Evolutionary conservation across 2,113 vertebrate species (phyloP).

Genomic region (Mustela nigripes): DNA sequence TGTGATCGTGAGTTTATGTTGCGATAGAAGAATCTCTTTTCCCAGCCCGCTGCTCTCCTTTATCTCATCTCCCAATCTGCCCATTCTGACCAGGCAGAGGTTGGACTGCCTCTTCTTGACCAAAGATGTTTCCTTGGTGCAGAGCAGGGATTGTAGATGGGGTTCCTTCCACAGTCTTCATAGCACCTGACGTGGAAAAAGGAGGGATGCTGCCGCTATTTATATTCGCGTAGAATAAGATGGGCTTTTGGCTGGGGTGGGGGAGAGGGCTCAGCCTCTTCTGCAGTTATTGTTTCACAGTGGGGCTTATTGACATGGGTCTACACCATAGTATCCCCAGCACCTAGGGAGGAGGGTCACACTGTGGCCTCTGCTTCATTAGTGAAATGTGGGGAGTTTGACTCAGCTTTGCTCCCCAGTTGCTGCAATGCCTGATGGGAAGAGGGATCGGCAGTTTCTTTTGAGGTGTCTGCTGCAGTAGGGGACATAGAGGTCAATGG

Average conservation of each 20-base stretch:
- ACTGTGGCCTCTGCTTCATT: background rate
- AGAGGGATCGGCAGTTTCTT: background rate
- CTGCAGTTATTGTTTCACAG: background rate
- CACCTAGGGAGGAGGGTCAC: background rate
- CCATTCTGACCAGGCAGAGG: background rate
- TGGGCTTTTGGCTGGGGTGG: background rate
- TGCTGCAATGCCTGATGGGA: background rate
- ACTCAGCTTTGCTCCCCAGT: background rate
- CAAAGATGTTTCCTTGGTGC: background rate
- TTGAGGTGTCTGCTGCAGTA: background rate
- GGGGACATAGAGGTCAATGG: background rate
- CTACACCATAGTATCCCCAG: fast-evolving
- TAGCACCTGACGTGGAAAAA: background rate
- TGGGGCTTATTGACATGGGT: background rate
- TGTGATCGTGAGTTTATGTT: background rate
- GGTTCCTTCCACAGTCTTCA: background rate
- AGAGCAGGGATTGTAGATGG: background rate
- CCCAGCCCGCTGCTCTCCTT: background rate
- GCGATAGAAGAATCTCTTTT: background rate
- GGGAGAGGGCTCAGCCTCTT: background rate
- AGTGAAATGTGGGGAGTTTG: background rate
- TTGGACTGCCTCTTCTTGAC: background rate
- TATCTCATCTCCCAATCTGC: background rate
- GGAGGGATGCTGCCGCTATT: background rate
- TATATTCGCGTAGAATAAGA: background rate